A percentile compares a stretch with the other conserved stretches of the same genome.
These are phyloP conservation scores for Tachysurus fulvidraco DNA, from an alignment of 2,113 vertebrate genomes.

Conservation along the genomic window DNA sequence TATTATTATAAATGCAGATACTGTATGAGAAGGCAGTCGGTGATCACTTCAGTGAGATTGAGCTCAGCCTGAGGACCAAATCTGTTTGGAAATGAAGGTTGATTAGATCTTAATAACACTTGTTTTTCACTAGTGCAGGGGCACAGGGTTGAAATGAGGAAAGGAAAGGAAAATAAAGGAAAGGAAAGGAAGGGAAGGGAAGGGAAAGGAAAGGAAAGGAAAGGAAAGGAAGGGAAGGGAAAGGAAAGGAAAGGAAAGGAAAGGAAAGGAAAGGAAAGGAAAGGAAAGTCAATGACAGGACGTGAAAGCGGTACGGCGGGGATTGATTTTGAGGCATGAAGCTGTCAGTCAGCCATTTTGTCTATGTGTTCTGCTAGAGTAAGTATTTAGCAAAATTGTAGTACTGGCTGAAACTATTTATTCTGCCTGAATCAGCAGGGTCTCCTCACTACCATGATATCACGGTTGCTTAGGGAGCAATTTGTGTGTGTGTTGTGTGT, in stretches of 20 bases:
- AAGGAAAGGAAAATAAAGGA: not conserved
- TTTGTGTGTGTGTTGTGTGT: slow-evolving; percentile 36
- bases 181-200: too few species aligned
- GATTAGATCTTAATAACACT: not conserved
- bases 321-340: not conserved
- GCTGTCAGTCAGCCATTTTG: slow-evolving; percentile 34
- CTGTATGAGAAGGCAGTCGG: slow-evolving; percentile 5
- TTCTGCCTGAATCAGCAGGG: slow-evolving; percentile 42
- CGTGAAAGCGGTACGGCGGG: not conserved
- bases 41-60: not conserved
- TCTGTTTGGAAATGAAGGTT: not conserved
- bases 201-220: not conserved
- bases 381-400: slow-evolving; percentile 43
- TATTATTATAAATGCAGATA: not conserved
- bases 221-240: not conserved
- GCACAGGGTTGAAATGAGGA: not conserved
- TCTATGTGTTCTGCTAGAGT: slow-evolving; percentile 11
- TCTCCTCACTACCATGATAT: slow-evolving; percentile 18
- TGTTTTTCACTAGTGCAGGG: not conserved
- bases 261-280: not conserved
- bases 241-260: too few species aligned
- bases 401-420: not conserved
- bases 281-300: not conserved
- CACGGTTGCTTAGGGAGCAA: slow-evolving; percentile 31
- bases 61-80: not conserved